Conservation (phyloP, 2,888 invertebrate genomes). For the Philhelius pedissequus region DNA sequence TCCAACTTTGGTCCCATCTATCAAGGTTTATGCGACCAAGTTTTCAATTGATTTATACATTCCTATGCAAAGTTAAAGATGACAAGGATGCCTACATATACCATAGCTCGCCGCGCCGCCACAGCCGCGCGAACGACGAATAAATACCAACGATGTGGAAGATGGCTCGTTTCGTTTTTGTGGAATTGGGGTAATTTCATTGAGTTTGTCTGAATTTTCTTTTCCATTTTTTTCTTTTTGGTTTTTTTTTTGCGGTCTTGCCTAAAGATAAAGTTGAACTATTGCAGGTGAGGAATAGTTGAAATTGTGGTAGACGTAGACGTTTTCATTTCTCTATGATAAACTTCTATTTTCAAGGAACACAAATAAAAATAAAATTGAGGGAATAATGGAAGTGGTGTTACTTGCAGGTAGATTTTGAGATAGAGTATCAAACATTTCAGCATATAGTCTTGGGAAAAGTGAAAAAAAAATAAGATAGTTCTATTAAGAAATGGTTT, state of each 20-base stretch:
- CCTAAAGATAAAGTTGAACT: neutral
- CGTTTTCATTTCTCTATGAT: neutral
- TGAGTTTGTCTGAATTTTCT: slow-evolving; percentile 48
- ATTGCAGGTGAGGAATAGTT: neutral
- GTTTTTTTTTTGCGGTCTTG: neutral
- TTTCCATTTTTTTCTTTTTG: neutral
- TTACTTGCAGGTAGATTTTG: neutral
- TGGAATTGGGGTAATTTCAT: slow-evolving; percentile 53
- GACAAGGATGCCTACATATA: slow-evolving; percentile 28
- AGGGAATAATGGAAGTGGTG: neutral
- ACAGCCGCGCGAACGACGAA: neutral
- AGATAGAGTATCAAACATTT: neutral
- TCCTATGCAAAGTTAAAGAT: slow-evolving; percentile 57
- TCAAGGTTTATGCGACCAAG: slow-evolving; percentile 56
- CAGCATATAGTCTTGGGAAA: neutral
- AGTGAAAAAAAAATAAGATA: neutral
- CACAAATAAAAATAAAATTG: neutral
- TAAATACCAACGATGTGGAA: slow-evolving; percentile 9
- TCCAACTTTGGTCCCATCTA: slow-evolving; percentile 45
- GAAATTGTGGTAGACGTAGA: neutral
- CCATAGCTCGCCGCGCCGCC: neutral
- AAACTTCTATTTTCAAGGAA: neutral
- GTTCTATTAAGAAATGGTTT: neutral
- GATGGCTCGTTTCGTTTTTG: slow-evolving; percentile 4
- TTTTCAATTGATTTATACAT: slow-evolving; percentile 66